A percentile compares a stretch with the other conserved stretches of the same genome.
Conservation (phyloP, 2,797 vertebrate species). For the Sebastes oblongus region DNA sequence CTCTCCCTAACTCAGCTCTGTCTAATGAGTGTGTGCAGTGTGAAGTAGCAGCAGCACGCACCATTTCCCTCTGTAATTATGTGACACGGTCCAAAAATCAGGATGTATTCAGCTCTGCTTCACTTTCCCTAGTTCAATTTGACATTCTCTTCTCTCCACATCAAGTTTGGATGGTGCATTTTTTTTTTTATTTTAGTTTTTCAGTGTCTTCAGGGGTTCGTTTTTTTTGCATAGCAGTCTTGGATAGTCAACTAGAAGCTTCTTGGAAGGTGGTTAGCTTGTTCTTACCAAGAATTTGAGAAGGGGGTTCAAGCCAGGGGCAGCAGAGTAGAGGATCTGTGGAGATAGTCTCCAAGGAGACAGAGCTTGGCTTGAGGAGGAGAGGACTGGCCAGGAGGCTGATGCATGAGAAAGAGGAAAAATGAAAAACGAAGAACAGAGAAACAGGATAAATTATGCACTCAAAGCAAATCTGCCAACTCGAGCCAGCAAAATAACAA, state of each 20-base stretch:
- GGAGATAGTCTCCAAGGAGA: constrained; percentile 71
- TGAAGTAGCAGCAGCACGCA: constrained; percentile 70
- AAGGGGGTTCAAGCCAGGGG: constrained; percentile 54
- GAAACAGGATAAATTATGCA: constrained; percentile 63
- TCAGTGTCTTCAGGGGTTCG: constrained; percentile 16
- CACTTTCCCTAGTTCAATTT: constrained; percentile 41
- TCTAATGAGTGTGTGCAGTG: constrained; percentile 75
- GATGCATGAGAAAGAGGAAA: constrained; percentile 49
- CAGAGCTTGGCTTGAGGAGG: constrained; percentile 67
- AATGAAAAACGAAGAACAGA: constrained; percentile 46
- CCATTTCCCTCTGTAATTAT: constrained; percentile 76
- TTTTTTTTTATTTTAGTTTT: not conserved
- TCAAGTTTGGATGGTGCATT: constrained; percentile 17
- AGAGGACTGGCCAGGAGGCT: constrained; percentile 67
- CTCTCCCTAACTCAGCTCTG: constrained; percentile 55
- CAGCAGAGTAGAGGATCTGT: constrained; percentile 60
- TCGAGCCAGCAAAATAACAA: constrained; percentile 59
- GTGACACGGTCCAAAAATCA: constrained; percentile 73
- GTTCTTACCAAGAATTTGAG: constrained; percentile 52
- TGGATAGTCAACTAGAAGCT: constrained; percentile 32
- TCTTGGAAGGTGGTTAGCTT: constrained; percentile 60
- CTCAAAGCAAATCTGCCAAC: constrained; percentile 62
- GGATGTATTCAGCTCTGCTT: constrained; percentile 62
- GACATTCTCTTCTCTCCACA: constrained; percentile 35
- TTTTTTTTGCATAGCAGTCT: constrained; percentile 31